A percentile compares a stretch with the other conserved stretches of the same genome.
phyloP scores from a whole-genome alignment of 2,888 invertebrate genomes.

The Pyralis farinalis region DNA sequence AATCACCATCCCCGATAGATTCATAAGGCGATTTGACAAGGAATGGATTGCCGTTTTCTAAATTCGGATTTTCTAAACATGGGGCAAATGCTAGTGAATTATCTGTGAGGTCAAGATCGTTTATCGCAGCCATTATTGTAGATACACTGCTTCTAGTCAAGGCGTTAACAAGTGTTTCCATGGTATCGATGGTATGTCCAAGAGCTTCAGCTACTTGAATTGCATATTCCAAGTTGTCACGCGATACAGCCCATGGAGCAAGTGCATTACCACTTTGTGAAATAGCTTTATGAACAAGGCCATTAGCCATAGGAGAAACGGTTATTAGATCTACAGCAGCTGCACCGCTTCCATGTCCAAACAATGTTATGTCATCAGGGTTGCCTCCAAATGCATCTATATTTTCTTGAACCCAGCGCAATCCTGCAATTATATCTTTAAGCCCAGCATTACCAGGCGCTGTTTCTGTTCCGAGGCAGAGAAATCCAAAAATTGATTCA shows the following conservation, averaged over 20 bases:
- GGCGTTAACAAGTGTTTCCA: slow-evolving; percentile 44
- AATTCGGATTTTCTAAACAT: slow-evolving; percentile 51
- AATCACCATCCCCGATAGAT: slow-evolving; percentile 42
- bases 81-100: slow-evolving; percentile 66
- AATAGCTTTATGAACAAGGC: slow-evolving; percentile 59
- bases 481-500: slow-evolving; percentile 86
- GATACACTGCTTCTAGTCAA: slow-evolving; percentile 51
- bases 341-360: slow-evolving; percentile 91
- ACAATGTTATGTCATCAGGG: slow-evolving; percentile 86
- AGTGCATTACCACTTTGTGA: slow-evolving; percentile 67
- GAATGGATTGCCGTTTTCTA: slow-evolving; percentile 36
- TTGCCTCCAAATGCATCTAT: slow-evolving; percentile 90
- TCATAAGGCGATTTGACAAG: slow-evolving; percentile 50
- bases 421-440: slow-evolving; percentile 90
- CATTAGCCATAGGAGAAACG: slow-evolving; percentile 50
- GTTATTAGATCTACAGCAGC: slow-evolving; percentile 71
- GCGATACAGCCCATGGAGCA: slow-evolving; percentile 67
- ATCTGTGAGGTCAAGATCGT: slow-evolving; percentile 57
- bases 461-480: slow-evolving; percentile 79
- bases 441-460: slow-evolving; percentile 93
- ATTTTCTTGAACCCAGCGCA: slow-evolving; percentile 88
- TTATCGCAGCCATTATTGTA: slow-evolving; percentile 60
- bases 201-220: slow-evolving; percentile 55
- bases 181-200: slow-evolving; percentile 47
- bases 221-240: slow-evolving; percentile 58